Base-by-base conservation (phyloP, 2,113 vertebrate species). In the Antechinus stuartii region DNA sequence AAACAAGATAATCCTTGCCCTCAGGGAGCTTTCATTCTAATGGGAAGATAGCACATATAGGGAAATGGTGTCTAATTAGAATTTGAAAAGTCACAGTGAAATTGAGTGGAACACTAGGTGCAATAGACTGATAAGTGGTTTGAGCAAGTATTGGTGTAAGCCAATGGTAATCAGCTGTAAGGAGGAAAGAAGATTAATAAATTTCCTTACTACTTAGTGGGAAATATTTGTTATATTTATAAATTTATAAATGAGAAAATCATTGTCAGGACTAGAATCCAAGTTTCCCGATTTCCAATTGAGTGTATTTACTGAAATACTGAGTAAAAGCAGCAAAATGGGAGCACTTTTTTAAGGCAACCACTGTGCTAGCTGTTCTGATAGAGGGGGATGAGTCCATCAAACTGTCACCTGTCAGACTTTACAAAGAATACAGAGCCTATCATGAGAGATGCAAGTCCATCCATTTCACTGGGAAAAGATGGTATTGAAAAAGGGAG, bases 201-300 rank as follows among this genome's bases (percentile, higher is more conserved):
- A 22, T 84, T 0, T 19, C 7, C 14, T 16, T 42, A 84, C 35
- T 5, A 23, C 68, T 84, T 84, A 84, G 19, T 84, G 68, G 27
- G 57, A 61, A 30, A 61, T 61, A 27, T 61, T 61, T 12, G 2
- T 61, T 30, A 35, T 76, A n/a, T 76, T 76, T 76, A n/a, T n/a
- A 76, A n/a, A 76, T 76, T 19, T 42, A 42, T 42, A 42, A 42
- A 84, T 84, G 68, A 42, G 19, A 90, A 50, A 30, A 90, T 96
- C 95, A 95, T 30, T 53, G 22, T 56, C n/a, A 92, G 90, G 30
- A n/a, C 57, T 92, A 25, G 46, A 50, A 91, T 30, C 53, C 46
- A 30, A 91, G 90, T 24, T 47, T 84, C 68, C n/a, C 23, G 68
- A 84, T 7, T 84, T 84, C 68, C n/a, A 84, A 0, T 19, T 19